These are phyloP conservation scores for Percopsis omiscomaycus DNA, from an alignment of 2,797 vertebrate species.

Conservation along the genomic window DNA sequence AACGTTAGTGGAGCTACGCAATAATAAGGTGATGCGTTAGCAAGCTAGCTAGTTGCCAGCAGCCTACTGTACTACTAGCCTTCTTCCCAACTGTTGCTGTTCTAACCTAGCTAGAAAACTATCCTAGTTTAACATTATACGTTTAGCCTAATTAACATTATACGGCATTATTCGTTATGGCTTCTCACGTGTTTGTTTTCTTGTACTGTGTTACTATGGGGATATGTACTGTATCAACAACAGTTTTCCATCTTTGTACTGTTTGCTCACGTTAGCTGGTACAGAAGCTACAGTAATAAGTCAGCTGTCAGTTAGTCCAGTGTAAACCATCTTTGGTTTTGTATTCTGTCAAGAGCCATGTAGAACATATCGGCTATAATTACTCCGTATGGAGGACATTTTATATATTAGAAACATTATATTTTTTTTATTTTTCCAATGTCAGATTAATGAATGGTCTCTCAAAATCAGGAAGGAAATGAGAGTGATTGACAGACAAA, in stretches of 20 bases:
- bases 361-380: background rate
- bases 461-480: slow-evolving; percentile 87
- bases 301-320: slow-evolving; percentile 18
- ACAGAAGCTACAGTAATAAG: slow-evolving; percentile 23
- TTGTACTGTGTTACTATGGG: no score
- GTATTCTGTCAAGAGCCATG: background rate
- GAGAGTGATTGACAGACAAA: slow-evolving; percentile 95
- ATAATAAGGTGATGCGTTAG: slow-evolving; percentile 5
- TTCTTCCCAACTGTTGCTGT: slow-evolving; percentile 40
- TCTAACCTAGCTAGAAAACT: slow-evolving; percentile 11
- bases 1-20: background rate
- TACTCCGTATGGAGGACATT: background rate
- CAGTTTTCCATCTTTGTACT: background rate
- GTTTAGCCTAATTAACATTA: fast-evolving
- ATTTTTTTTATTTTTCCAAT: slow-evolving; percentile 15
- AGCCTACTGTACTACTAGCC: slow-evolving; percentile 41
- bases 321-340: slow-evolving; percentile 66
- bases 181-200: background rate
- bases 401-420: background rate
- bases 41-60: slow-evolving; percentile 14
- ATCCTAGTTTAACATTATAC: background rate
- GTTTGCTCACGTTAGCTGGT: slow-evolving; percentile 26
- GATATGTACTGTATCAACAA: background rate
- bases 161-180: fast-evolving
- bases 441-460: slow-evolving; percentile 93